phyloP scores from a whole-genome alignment of 2,888 invertebrate genomes.

The Dioctria linearis region DNA sequence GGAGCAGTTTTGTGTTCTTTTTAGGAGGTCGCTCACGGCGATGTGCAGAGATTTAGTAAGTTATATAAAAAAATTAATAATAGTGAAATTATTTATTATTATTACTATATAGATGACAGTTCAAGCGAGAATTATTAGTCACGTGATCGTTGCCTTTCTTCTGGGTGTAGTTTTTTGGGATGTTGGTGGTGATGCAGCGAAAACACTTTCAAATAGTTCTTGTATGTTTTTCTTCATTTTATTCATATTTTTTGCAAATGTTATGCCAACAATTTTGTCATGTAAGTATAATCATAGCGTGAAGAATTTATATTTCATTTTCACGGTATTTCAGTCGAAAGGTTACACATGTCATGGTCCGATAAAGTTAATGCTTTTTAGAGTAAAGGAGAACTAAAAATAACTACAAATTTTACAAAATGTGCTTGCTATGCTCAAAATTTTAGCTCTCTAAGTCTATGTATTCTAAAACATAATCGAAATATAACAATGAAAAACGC shows the following conservation, averaged over 20 bases:
- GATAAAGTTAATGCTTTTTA: too few species aligned
- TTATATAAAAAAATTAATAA: not conserved
- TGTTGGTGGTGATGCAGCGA: slow-evolving; percentile 86
- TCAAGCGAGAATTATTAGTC: slow-evolving; percentile 81
- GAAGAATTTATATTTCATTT: too few species aligned
- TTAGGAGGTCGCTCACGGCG: slow-evolving; percentile 71
- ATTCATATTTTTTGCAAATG: slow-evolving; percentile 94
- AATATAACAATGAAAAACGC: too few species aligned
- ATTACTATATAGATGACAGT: slow-evolving; percentile 64
- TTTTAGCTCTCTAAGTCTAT: too few species aligned
- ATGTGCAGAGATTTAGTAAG: slow-evolving; percentile 66
- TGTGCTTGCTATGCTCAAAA: too few species aligned
- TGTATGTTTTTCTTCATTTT: slow-evolving; percentile 91
- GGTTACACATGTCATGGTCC: too few species aligned
- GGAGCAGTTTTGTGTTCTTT: slow-evolving; percentile 72
- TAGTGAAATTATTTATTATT: not conserved
- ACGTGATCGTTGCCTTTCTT: slow-evolving; percentile 83
- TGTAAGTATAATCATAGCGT: slow-evolving; percentile 77
- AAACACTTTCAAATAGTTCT: slow-evolving; percentile 87
- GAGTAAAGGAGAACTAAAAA: not conserved
- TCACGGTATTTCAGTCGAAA: too few species aligned
- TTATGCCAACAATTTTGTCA: slow-evolving; percentile 88
- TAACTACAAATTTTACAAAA: too few species aligned
- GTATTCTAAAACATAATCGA: too few species aligned
- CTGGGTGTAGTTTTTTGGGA: slow-evolving; percentile 87